Base-by-base conservation (phyloP, 2,113 vertebrate genomes). In the Cervus canadensis region DNA sequence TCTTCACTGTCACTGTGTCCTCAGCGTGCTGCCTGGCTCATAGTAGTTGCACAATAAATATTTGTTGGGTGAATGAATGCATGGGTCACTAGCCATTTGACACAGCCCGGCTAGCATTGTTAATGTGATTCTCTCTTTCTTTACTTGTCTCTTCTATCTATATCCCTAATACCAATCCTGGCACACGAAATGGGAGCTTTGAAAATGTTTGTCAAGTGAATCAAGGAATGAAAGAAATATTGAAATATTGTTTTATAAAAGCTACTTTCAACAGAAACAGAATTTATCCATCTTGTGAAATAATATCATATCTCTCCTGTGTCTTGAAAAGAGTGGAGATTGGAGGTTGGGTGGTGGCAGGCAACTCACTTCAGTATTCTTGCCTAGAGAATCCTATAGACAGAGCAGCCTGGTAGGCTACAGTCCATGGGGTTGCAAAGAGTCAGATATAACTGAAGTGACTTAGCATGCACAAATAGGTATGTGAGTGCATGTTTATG, bases 201-300 rank as follows among this genome's bases (percentile, higher is more conserved):
- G 36, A 60, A 81, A 88, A 56, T 21, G 40, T 78, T 81, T 93
- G 48, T 54, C 56, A 16, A 36, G 87, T 23, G 81, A 92, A 64
- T 56, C 57, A 64, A 93, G 59, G 62, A 90, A 26, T 78, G 40
- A 17, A 59, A 52, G 40, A 89, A 91, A 93, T 59, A 60, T 25
- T 57, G 25, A 95, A 67, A 40, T 16, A 30, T 5, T 81, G 12
- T 57, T 76, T 88, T 71, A 52, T 28, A 84, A 62, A 81, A 87
- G 1, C 13, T 50, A 64, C 21, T 91, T 89, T 89, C 59, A 82
- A 16, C 17, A 94, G 84, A 84, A 85, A 87, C n/a, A 76, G 50
- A 74, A 76, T 60, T 62, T 56, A 67, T 48, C 79, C 52, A 9
- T 87, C 33, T 78, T 81, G 59, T 84, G 71, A 95, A 90, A 60